Percentiles rank a stretch among this genome's conserved stretches.
Conservation (phyloP, 2,797 vertebrate genomes). For the Loris lydekkerianus region DNA sequence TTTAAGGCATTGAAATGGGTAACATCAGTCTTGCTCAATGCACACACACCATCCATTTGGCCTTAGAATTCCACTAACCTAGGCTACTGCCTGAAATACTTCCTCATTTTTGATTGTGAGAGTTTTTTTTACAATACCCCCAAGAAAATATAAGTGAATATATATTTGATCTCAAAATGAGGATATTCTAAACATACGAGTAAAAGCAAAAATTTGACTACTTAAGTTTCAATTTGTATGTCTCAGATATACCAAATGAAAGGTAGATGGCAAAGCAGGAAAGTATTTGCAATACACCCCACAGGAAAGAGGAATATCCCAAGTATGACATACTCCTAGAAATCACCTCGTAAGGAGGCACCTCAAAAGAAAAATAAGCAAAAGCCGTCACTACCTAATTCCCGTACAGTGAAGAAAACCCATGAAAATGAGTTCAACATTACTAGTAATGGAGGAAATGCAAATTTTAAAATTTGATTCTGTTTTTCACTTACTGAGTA, state of each 20-base stretch:
- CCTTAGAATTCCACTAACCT: neutral
- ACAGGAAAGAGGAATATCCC: neutral
- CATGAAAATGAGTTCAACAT: neutral
- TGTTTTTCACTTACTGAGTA: neutral
- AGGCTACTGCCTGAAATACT: neutral
- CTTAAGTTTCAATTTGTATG: neutral
- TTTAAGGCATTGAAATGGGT: neutral
- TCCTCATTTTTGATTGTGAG: neutral
- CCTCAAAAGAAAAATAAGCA: neutral
- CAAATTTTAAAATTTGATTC: neutral
- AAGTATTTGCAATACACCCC: rapidly evolving
- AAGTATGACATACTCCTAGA: rapidly evolving
- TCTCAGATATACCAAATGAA: neutral
- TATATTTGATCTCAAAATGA: conserved; percentile 39
- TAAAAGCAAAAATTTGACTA: neutral
- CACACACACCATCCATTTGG: rapidly evolving
- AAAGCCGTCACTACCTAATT: neutral
- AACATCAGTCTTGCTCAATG: neutral
- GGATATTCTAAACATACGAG: conserved; percentile 35
- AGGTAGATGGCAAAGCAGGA: neutral
- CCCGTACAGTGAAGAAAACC: neutral
- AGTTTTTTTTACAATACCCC: neutral
- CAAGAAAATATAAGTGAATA: neutral
- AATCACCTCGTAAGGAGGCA: neutral
- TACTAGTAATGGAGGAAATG: neutral